A percentile compares a stretch with the other conserved stretches of the same genome.
These are phyloP conservation scores for Gopherus evgoodei DNA, from an alignment of 2,113 vertebrate genomes.

Conservation along the genomic window DNA sequence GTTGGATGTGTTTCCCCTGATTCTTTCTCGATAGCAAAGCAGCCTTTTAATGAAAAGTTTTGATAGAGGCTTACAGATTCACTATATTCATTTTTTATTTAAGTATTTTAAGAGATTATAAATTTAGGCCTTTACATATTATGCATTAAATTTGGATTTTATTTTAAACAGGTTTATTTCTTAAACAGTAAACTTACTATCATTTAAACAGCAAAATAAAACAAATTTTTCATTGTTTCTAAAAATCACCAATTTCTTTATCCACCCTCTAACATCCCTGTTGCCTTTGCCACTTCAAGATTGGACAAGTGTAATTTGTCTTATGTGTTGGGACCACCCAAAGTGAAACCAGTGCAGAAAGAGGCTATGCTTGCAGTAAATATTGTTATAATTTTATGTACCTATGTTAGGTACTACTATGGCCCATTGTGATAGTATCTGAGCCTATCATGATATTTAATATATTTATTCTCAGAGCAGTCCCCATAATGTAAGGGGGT, in stretches of 20 bases:
- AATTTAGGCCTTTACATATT: neutral
- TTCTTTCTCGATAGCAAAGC: neutral
- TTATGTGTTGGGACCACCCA: neutral
- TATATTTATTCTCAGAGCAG: neutral
- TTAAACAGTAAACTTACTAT: neutral
- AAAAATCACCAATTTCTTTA: neutral
- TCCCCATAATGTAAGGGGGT: neutral
- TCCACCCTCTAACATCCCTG: neutral
- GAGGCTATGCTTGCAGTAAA: neutral
- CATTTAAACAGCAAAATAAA: neutral
- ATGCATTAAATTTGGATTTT: neutral
- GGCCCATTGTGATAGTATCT: neutral
- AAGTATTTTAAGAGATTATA: neutral
- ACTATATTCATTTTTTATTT: neutral
- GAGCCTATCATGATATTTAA: neutral
- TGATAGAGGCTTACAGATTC: neutral
- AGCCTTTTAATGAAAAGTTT: neutral
- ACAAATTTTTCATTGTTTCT: neutral
- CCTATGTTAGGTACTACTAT: neutral
- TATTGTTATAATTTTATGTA: neutral
- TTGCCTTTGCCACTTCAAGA: neutral
- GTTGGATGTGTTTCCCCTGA: neutral
- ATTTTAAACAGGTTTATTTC: neutral
- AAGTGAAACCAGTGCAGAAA: neutral
- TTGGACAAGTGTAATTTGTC: neutral